Evolutionary conservation across 2,113 vertebrate species (phyloP), one percentile per base, ranked within the genome.

Genomic region (Gadus macrocephalus): DNA sequence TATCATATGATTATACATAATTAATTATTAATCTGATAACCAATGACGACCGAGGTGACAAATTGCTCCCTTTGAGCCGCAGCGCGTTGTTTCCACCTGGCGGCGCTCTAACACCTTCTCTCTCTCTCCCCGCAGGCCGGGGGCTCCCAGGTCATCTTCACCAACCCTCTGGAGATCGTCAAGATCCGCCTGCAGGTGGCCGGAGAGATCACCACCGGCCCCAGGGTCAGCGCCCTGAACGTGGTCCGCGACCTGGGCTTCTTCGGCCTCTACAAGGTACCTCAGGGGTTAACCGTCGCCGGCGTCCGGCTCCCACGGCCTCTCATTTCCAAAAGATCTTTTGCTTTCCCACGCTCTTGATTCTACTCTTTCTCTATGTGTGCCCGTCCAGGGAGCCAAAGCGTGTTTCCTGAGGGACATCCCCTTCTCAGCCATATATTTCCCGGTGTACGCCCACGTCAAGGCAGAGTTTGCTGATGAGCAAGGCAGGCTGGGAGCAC

Each of bases 381-480:
- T 68, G 9, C 75, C 61, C 61, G 1, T 69, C 5, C 83, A 98
- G 97, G 97, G 97, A 87, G 96, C 97, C 83, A 98, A 99, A 93
- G 97, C 97, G 0, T 99, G 97, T 88, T 99, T 98, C 90, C 93
- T 99, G 84, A 93, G 97, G 86, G 97, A 99, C 92, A 98, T 99
- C 92, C 97, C 97, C 75, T 99, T 99, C 93, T 99, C 97, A 53
- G 97, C 95, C 64, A 99, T 99, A 89, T 99, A 98, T 89, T 99
- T 99, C 88, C 97, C 97, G 0, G 95, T 94, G 71, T 99, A 99
- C 67, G 97, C 97, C 76, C 97, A 99, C 73, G 93, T 88, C 80
- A 99, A 99, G 88, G 11, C 93, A 27, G 56, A 79, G n/a, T 58
- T 98, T 25, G 91, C 96, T 35, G 96, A 99, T 83, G 97, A 99